Evolutionary conservation across 2,113 vertebrate species (phyloP).

Genomic region (Phyllostomus discolor): DNA sequence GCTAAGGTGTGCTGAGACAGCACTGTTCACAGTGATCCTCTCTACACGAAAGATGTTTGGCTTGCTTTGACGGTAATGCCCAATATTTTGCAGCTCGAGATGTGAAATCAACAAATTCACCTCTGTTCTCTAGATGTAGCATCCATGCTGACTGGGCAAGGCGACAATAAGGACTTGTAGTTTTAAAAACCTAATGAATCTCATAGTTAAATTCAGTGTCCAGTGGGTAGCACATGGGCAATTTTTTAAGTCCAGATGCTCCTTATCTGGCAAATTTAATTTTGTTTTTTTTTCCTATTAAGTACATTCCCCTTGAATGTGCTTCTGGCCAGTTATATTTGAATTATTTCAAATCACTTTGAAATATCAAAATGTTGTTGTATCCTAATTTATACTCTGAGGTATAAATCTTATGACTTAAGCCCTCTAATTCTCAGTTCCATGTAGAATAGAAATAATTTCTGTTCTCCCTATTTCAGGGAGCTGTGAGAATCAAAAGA

Average conservation of each 20-base stretch:
- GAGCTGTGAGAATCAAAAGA: neutral
- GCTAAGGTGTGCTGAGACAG: neutral
- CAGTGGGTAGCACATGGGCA: neutral
- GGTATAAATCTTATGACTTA: constrained; percentile 19
- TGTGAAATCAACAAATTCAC: neutral
- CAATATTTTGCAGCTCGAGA: neutral
- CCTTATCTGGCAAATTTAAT: neutral
- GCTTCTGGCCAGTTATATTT: constrained; percentile 34
- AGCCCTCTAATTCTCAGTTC: neutral
- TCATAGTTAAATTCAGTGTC: neutral
- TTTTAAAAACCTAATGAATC: neutral
- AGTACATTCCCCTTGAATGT: neutral
- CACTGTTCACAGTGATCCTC: neutral
- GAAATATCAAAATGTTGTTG: neutral
- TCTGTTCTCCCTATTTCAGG: neutral
- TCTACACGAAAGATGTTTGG: neutral
- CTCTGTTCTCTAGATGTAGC: neutral
- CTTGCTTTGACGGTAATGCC: neutral
- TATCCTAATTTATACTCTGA: constrained; percentile 28
- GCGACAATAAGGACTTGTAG: neutral
- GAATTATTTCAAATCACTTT: constrained; percentile 42
- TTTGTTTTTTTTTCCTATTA: neutral
- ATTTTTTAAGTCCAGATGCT: neutral
- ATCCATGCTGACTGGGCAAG: neutral
- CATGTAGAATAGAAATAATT: constrained; percentile 18